Conservation (phyloP, 2,888 invertebrate genomes). For the Brachypterus glaber region DNA sequence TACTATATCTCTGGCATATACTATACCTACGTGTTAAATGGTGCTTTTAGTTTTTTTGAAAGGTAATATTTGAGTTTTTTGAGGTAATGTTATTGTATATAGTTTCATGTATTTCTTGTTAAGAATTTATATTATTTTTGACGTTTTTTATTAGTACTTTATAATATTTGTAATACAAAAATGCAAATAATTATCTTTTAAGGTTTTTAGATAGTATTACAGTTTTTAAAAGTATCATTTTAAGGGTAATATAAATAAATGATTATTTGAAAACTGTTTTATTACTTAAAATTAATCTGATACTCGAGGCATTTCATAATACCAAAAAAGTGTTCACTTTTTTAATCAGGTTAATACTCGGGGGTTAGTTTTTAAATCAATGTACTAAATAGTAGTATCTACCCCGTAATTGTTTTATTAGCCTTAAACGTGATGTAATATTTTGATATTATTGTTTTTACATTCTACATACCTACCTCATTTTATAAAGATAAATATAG, state of each 20-base stretch:
- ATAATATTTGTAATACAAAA: slow-evolving; percentile 21
- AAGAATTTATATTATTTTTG: slow-evolving; percentile 24
- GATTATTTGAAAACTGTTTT: too few species aligned
- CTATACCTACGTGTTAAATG: too few species aligned
- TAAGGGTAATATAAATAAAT: too few species aligned
- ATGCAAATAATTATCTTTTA: slow-evolving; percentile 25
- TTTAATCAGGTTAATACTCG: too few species aligned
- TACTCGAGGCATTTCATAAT: too few species aligned
- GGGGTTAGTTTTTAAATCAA: too few species aligned
- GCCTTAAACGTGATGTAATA: slow-evolving; percentile 26
- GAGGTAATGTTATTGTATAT: slow-evolving; percentile 31
- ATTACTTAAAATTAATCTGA: too few species aligned
- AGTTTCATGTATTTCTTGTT: slow-evolving; percentile 27
- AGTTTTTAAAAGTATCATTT: too few species aligned
- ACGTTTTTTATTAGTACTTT: slow-evolving; percentile 24
- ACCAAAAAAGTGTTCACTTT: too few species aligned
- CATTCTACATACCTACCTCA: slow-evolving; percentile 32
- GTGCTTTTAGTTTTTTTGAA: slow-evolving; percentile 27
- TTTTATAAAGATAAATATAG: slow-evolving; percentile 21
- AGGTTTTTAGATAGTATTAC: too few species aligned
- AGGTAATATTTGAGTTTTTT: slow-evolving; percentile 25
- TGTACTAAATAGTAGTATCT: too few species aligned
- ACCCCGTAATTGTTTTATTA: slow-evolving; percentile 15
- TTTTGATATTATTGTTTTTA: slow-evolving; percentile 31
- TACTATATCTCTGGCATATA: too few species aligned